Evolutionary conservation across 2,113 vertebrate genomes (phyloP), one percentile per base, ranked within the genome.

Genomic region (Brachypodius melanocephalos): DNA sequence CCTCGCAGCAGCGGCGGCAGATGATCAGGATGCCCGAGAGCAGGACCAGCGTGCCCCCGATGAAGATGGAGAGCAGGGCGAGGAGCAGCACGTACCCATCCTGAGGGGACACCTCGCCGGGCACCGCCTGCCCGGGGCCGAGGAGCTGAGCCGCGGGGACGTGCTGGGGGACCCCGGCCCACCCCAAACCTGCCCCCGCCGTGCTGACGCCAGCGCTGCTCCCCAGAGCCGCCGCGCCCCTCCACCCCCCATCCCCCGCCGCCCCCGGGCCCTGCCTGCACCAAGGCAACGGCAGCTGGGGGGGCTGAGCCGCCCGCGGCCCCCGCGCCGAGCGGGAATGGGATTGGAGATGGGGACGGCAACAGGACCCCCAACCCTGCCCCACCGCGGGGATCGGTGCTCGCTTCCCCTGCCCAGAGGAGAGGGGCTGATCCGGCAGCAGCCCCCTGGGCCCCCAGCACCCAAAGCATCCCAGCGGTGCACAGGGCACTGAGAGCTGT

Each of bases 61-160:
- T 97, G 89, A 99, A 98, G 93, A 99, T 97, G 73, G 98, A 99
- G 94, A 99, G 97, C 87, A 99, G 98, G 89, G 99, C 99, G 77
- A 99, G 96, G 68, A 99, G 98, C 82, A 99, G 98, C 85, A 98
- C 97, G 24, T 98, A 99, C 90, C 98, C 98, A 98, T 99, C 98
- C 96, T 98, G 97, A 55, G 98, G 96, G 95, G 96, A 97, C 13
- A 96, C 84, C 61, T 96, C 96, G 6, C 97, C 87, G 0, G 98
- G 97, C 77, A 97, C 96, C 3, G 93, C 89, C 98, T 98, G 95
- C 5, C 0, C 31, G 3, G 13, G 58, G 25, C 8, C 15, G 14
- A 3, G 46, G 29, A 63, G 49, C n/a, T 88, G 66, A 95, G 74
- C 80, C 6, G 5, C 4, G 49, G 31, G 20, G 42, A 42, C 3